phyloP scores from a whole-genome alignment of 2,888 invertebrate species.

The Leptopilina drosophilae region DNA sequence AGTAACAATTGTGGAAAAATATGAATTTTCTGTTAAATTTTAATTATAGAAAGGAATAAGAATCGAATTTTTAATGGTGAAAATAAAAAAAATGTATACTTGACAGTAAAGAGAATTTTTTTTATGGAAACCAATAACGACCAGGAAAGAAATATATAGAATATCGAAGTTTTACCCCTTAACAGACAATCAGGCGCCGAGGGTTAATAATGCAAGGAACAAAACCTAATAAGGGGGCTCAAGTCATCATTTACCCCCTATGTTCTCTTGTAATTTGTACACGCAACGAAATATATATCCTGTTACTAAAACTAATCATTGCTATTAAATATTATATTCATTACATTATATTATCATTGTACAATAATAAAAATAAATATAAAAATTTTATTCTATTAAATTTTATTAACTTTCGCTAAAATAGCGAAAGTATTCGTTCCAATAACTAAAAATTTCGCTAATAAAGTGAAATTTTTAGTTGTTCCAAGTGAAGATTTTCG shows the following conservation, averaged over 20 bases:
- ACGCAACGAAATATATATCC: slow-evolving; percentile 25
- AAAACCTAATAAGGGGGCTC: neutral
- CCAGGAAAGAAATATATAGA: neutral
- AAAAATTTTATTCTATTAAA: too few species aligned
- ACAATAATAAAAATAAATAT: too few species aligned
- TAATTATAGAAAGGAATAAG: neutral
- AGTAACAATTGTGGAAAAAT: too few species aligned
- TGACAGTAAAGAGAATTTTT: neutral
- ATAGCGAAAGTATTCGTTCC: too few species aligned
- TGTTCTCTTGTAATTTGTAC: slow-evolving; percentile 5
- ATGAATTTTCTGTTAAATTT: neutral
- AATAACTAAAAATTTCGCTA: too few species aligned
- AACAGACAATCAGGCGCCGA: slow-evolving; percentile 32
- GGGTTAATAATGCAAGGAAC: slow-evolving; percentile 30
- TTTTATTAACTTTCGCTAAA: too few species aligned
- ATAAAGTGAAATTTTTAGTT: too few species aligned
- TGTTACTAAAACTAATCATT: slow-evolving; percentile 11
- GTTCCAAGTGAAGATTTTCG: too few species aligned
- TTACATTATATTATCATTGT: too few species aligned
- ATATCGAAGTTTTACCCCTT: slow-evolving; percentile 30
- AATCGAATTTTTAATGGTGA: neutral
- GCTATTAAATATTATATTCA: neutral
- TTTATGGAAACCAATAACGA: slow-evolving; percentile 19
- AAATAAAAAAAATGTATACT: neutral
- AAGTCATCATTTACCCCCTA: slow-evolving; percentile 23